Evolutionary conservation across 2,113 vertebrate species (phyloP).

Genomic region (Orycteropus afer): DNA sequence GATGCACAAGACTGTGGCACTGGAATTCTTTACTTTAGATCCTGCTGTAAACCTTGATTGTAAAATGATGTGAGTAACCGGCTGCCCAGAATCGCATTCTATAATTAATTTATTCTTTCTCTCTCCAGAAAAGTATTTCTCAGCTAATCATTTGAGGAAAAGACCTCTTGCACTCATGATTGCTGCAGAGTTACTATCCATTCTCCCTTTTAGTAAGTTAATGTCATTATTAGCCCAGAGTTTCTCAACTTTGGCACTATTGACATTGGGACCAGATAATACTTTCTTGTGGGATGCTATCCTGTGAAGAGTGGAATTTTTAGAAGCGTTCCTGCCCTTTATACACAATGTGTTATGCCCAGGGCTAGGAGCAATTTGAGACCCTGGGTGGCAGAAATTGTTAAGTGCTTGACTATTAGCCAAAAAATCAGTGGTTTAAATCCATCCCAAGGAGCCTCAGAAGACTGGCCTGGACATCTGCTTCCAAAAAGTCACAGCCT

Average conservation of each 20-base stretch:
- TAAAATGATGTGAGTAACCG: too few relatives aligned
- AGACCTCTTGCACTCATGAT: slow-evolving; percentile 68
- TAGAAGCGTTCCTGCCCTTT: background rate
- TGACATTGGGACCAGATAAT: background rate
- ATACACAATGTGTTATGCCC: background rate
- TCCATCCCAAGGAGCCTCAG: background rate
- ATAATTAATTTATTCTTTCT: background rate
- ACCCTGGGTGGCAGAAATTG: background rate
- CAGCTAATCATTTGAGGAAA: background rate
- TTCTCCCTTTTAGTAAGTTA: slow-evolving; percentile 81
- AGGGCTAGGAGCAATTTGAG: background rate
- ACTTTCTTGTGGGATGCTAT: background rate
- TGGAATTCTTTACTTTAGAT: background rate
- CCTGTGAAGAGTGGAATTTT: too few relatives aligned
- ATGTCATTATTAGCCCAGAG: fast-evolving
- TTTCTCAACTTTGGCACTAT: fast-evolving
- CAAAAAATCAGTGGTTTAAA: background rate
- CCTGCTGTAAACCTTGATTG: background rate
- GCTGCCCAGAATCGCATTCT: too few relatives aligned
- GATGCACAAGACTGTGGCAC: background rate
- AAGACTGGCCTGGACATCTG: background rate
- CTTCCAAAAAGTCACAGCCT: background rate
- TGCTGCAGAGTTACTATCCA: slow-evolving; percentile 54
- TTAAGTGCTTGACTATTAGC: background rate
- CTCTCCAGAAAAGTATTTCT: background rate